Evolutionary conservation across 2,113 vertebrate genomes (phyloP).

Genomic region (Daboia siamensis): DNA sequence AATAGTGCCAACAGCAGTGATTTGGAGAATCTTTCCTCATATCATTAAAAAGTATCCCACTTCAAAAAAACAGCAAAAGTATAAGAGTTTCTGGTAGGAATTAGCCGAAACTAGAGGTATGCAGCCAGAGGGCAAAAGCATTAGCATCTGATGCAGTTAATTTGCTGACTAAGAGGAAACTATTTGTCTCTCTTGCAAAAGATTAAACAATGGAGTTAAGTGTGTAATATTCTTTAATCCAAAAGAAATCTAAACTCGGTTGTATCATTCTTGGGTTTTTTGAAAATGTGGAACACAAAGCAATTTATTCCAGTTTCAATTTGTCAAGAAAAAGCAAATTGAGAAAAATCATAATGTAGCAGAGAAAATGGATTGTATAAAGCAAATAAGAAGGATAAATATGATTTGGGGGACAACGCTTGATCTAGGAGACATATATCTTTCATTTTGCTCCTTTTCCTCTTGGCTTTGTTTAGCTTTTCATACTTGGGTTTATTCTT

Average conservation of each 20-base stretch:
- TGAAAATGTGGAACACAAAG: neutral
- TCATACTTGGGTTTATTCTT: neutral
- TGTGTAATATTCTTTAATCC: neutral
- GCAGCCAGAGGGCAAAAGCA: neutral
- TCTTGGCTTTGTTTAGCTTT: neutral
- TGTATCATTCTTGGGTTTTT: neutral
- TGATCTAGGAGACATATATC: neutral
- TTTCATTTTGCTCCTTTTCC: neutral
- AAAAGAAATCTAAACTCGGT: neutral
- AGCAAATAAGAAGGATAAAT: neutral
- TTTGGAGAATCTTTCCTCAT: neutral
- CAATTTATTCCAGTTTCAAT: neutral
- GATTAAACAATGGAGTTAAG: neutral
- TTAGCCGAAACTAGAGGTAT: neutral
- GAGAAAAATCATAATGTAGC: neutral
- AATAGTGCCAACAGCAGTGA: neutral
- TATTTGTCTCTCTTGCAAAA: neutral
- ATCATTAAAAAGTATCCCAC: neutral
- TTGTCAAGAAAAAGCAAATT: neutral
- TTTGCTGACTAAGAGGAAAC: neutral
- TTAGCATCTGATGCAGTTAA: neutral
- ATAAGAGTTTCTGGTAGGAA: neutral
- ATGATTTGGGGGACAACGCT: neutral
- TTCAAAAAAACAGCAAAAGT: neutral
- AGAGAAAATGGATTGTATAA: neutral